Evolutionary conservation across 2,113 vertebrate genomes (phyloP).

Genomic region (Taxidea taxus): DNA sequence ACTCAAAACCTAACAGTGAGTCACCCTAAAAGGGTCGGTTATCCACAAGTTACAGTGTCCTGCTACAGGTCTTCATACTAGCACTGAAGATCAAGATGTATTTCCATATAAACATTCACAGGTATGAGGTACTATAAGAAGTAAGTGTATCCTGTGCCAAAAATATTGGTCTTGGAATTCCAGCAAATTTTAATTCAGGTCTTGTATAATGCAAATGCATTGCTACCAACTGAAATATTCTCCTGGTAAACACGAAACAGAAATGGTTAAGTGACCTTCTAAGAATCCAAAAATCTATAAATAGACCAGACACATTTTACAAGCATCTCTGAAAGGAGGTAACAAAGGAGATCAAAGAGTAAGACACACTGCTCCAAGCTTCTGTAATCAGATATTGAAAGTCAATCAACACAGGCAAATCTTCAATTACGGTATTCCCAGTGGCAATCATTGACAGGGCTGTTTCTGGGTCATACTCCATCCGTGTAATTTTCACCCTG

Average conservation of each 20-base stretch:
- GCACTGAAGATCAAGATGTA: not conserved
- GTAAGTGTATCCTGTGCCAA: not conserved
- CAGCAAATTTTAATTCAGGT: not conserved
- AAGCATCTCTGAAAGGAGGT: conserved; percentile 47
- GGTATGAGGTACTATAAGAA: not conserved
- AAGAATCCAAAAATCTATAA: conserved; percentile 44
- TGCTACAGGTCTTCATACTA: not conserved
- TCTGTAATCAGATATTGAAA: conserved; percentile 66
- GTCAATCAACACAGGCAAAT: conserved; percentile 68
- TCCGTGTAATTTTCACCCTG: conserved; percentile 46
- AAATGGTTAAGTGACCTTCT: conserved; percentile 10
- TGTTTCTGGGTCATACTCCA: conserved; percentile 59
- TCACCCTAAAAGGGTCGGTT: not conserved
- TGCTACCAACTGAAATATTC: not conserved
- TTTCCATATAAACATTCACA: not conserved
- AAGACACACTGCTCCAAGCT: conserved; percentile 16
- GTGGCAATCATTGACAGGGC: conserved; percentile 44
- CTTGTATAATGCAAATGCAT: not conserved
- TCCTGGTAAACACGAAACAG: not conserved
- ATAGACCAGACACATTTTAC: conserved; percentile 22
- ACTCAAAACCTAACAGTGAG: not conserved
- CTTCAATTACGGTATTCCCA: conserved; percentile 63
- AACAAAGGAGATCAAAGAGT: conserved; percentile 67
- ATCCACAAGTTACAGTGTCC: not conserved
- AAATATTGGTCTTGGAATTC: not conserved